phyloP scores from a whole-genome alignment of 2,797 vertebrate genomes.

The Lacerta agilis region DNA sequence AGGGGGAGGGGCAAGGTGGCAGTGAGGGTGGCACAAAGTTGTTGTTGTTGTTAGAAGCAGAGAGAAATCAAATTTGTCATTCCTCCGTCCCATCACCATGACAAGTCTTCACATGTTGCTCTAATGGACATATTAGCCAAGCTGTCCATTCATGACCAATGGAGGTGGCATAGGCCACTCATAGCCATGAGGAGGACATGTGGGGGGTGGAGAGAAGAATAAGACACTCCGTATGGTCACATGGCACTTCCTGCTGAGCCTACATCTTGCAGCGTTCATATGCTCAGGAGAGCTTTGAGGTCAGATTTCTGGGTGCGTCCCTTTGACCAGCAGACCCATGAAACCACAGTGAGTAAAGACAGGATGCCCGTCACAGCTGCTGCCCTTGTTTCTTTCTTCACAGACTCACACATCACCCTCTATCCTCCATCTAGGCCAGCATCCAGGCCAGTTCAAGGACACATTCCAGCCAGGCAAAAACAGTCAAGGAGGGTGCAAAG shows the following conservation, averaged over 20 bases:
- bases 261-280: not conserved
- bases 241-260: not conserved
- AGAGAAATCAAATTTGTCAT: too few species aligned
- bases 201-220: not conserved
- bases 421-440: too few species aligned
- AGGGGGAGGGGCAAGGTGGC: too few species aligned
- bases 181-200: too few species aligned
- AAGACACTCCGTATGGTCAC: too few species aligned
- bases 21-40: too few species aligned
- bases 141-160: not conserved
- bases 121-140: not conserved
- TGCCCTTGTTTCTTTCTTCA: not conserved
- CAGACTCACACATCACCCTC: too few species aligned
- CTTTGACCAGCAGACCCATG: not conserved
- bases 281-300: not conserved
- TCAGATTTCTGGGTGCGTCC: not conserved
- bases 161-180: not conserved
- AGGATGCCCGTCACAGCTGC: too few species aligned
- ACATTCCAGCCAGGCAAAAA: too few species aligned
- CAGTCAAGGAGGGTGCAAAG: too few species aligned
- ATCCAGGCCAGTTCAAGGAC: too few species aligned
- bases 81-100: not conserved
- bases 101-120: not conserved
- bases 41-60: too few species aligned
- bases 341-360: not conserved